phyloP scores from a whole-genome alignment of 2,113 vertebrate species.

The Eudyptes chrysolophus region DNA sequence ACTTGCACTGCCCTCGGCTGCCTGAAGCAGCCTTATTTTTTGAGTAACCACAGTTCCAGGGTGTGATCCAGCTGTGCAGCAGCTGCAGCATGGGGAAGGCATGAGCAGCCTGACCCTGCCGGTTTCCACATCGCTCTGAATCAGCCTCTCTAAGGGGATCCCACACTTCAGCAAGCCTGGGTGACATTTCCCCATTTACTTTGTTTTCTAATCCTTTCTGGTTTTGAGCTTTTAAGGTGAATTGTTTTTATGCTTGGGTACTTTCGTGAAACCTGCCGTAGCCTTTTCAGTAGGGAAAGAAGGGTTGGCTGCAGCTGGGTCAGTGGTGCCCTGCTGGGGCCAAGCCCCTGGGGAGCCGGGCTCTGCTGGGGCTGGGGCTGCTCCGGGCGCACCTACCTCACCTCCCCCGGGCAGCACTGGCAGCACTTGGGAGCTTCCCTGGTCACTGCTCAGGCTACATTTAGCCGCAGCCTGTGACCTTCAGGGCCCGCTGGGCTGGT shows the following conservation, averaged over 20 bases:
- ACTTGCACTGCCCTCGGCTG: neutral
- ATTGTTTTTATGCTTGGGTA: neutral
- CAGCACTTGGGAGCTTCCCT: neutral
- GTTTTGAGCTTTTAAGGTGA: neutral
- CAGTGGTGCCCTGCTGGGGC: neutral
- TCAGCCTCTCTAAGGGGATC: neutral
- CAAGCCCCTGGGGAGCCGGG: neutral
- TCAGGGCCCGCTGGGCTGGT: neutral
- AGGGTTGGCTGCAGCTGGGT: neutral
- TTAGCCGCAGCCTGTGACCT: neutral
- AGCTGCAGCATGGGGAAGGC: neutral
- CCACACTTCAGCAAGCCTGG: neutral
- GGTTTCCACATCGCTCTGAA: rapidly evolving
- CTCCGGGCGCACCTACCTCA: neutral
- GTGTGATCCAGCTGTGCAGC: neutral
- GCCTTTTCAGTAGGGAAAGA: neutral
- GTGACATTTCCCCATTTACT: neutral
- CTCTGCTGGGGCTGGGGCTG: neutral
- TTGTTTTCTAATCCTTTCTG: neutral
- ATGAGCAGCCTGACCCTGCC: neutral
- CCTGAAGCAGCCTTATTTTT: neutral
- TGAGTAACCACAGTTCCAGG: neutral
- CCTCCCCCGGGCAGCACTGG: neutral
- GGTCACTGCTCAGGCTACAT: neutral
- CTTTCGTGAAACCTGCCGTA: rapidly evolving